Evolutionary conservation across 2,113 vertebrate genomes (phyloP), one percentile per base, ranked within the genome.

Genomic region (Thamnaconus septentrionalis): DNA sequence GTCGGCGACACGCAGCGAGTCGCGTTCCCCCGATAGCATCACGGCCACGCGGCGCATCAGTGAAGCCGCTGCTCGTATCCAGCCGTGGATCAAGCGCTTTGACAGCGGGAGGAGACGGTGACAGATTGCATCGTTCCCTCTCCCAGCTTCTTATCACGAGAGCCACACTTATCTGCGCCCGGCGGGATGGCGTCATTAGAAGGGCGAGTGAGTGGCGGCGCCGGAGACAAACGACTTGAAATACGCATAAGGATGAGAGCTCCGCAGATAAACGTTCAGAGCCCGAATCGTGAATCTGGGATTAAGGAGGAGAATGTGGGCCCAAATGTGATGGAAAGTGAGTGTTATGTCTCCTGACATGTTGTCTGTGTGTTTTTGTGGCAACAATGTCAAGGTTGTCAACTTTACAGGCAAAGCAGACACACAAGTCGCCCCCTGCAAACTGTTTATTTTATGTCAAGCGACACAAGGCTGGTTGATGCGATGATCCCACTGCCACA

Each of bases 121-220:
- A 81, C 68, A 71, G 82, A 85, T 85, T 74, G 58, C 66, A 65
- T 64, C 68, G 4, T 56, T 79, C 63, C 57, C 54, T 77, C 50
- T 59, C 56, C 50, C 64, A 72, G 60, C 69, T 73, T 61, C 74
- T 86, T 80, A 86, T 86, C 80, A 64, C 64, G 64, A 66, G 61
- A 65, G 59, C 66, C 70, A 54, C 62, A 59, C 80, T 76, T 78
- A 85, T 86, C 78, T 78, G 4, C 47, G 56, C 73, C 53, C 59
- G 59, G 64, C 55, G 57, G 56, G 73, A 74, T 9, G 48, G 63
- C 56, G 61, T 72, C 70, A 67, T 76, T 74, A 72, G 71, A 73
- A 82, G 45, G 46, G 41, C 4, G 61, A 52, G 53, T 59, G 71
- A 76, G 52, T 3, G 1, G 10, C 54, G 55, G 56, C 11, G 53